phyloP scores from a whole-genome alignment of 2,888 invertebrate species.

The Pherbina coryleti region DNA sequence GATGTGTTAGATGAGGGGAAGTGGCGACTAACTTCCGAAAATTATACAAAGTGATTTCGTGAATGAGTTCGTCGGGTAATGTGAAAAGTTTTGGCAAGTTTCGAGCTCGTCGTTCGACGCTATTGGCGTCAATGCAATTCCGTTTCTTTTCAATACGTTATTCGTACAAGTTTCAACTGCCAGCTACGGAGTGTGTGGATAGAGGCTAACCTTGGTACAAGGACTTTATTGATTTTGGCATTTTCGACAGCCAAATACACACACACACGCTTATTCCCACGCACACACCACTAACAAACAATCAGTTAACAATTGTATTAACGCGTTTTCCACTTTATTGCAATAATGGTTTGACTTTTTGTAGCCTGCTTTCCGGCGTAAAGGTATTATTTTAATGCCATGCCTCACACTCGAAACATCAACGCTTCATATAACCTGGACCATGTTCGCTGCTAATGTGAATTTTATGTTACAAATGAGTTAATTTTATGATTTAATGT shows the following conservation, averaged over 20 bases:
- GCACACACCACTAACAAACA: conserved; percentile 37
- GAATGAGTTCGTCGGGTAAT: conserved; percentile 10
- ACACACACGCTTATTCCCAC: not conserved
- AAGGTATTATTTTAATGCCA: not conserved
- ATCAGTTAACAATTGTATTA: conserved; percentile 59
- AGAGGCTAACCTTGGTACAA: conserved; percentile 12
- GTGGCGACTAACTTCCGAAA: no score
- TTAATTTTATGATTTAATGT: conserved; percentile 66
- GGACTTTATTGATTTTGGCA: conserved; percentile 21
- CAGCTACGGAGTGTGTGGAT: not conserved
- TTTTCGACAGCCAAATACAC: not conserved
- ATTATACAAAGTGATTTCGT: no score
- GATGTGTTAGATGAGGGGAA: no score
- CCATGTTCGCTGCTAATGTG: conserved; percentile 56
- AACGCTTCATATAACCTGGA: not conserved
- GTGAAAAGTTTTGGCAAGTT: conserved; percentile 28
- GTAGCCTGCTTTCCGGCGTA: conserved; percentile 16
- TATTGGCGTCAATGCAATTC: conserved; percentile 15
- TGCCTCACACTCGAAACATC: not conserved
- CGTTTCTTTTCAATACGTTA: not conserved
- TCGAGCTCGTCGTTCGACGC: not conserved
- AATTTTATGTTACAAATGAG: conserved; percentile 67
- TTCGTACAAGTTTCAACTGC: not conserved
- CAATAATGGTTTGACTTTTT: conserved; percentile 62
- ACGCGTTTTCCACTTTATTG: conserved; percentile 65